Evolutionary conservation across 1,140 invertebrate genomes (phyloP).

Genomic region (Eriocheir sinensis): DNA sequence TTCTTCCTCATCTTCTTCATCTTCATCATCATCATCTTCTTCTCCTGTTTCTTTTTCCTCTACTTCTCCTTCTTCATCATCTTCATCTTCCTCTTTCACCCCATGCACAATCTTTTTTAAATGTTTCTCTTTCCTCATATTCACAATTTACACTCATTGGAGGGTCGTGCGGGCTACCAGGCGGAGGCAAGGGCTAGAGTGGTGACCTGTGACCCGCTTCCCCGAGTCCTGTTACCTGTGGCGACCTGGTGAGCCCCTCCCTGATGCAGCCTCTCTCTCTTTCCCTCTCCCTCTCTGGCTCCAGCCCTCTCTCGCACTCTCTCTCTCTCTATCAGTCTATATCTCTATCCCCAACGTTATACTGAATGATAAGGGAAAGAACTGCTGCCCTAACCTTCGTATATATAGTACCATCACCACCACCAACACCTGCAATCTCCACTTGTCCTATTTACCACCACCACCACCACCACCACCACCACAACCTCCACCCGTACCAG

Average conservation of each 20-base stretch:
- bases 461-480: neutral
- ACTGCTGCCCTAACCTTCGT: neutral
- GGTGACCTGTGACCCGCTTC: conserved; percentile 33
- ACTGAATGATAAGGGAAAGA: neutral
- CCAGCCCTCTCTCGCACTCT: neutral
- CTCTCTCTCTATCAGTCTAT: neutral
- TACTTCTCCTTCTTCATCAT: neutral
- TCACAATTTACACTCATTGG: neutral
- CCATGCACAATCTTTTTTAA: conserved; percentile 6
- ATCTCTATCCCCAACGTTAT: neutral
- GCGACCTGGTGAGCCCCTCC: neutral
- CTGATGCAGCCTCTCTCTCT: neutral
- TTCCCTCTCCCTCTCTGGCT: neutral
- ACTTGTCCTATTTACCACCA: neutral
- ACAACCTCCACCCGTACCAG: no score
- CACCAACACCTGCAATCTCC: neutral
- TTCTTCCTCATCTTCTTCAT: neutral
- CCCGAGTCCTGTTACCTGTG: neutral
- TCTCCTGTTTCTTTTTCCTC: neutral
- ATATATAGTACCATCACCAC: neutral
- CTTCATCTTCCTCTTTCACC: neutral
- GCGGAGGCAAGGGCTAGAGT: neutral
- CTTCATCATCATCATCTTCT: no score
- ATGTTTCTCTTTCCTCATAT: conserved; percentile 7
- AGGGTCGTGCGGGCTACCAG: neutral